These are phyloP conservation scores for Atherix ibis DNA, from an alignment of 2,888 invertebrate genomes.

Conservation along the genomic window DNA sequence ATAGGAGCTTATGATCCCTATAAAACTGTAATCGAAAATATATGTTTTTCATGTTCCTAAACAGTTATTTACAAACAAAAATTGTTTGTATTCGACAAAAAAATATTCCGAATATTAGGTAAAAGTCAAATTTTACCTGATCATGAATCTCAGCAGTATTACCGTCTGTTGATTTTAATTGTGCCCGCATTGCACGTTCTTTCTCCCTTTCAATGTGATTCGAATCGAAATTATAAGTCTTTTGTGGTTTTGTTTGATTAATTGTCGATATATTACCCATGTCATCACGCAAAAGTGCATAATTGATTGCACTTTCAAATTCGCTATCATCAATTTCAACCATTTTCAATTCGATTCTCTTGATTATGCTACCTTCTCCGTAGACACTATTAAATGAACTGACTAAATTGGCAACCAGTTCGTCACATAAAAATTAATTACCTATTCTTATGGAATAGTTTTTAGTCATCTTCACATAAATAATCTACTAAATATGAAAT, in stretches of 20 bases:
- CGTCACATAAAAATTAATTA: too few species aligned
- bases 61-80: not conserved
- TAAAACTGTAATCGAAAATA: slow-evolving; percentile 35
- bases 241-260: not conserved
- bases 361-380: too few species aligned
- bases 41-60: not conserved
- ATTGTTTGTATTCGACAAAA: not conserved
- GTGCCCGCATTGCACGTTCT: slow-evolving; percentile 29
- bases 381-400: too few species aligned
- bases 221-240: slow-evolving; percentile 4
- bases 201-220: slow-evolving; percentile 11
- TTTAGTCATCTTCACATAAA: too few species aligned
- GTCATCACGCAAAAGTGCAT: slow-evolving; percentile 10
- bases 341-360: too few species aligned
- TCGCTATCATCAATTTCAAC: slow-evolving; percentile 9
- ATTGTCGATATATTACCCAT: slow-evolving; percentile 8
- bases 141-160: slow-evolving; percentile 44
- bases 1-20: slow-evolving; percentile 46
- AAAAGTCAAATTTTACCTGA: slow-evolving; percentile 15
- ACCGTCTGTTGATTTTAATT: slow-evolving; percentile 40
- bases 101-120: too few species aligned
- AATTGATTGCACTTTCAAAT: slow-evolving; percentile 11
- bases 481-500: too few species aligned
- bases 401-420: too few species aligned
- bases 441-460: too few species aligned